These are phyloP conservation scores for Hyles vespertilio DNA, from an alignment of 1,140 invertebrate species.

Conservation along the genomic window DNA sequence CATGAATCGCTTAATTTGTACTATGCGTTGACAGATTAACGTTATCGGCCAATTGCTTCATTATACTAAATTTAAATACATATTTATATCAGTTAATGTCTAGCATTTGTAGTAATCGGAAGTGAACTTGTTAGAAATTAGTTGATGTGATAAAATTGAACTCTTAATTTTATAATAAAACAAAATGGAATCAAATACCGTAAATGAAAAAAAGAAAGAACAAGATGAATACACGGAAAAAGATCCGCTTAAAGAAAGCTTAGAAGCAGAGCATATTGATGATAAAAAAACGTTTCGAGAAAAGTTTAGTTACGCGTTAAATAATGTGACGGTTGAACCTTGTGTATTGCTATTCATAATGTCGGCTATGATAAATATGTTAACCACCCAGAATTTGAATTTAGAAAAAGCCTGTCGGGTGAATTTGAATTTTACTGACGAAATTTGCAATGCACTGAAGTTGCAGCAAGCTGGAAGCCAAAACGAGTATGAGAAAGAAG, in stretches of 20 bases:
- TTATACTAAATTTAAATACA: background rate
- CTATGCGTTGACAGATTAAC: too few relatives aligned
- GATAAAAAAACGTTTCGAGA: conserved; percentile 27
- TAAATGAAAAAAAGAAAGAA: conserved; percentile 8
- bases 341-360: conserved; percentile 44
- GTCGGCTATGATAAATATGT: conserved; percentile 33
- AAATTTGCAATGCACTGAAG: conserved; percentile 54
- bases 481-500: conserved; percentile 51
- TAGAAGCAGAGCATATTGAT: conserved; percentile 16
- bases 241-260: conserved; percentile 43
- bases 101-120: background rate
- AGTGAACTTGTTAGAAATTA: conserved; percentile 5
- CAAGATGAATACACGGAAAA: conserved; percentile 37
- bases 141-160: conserved; percentile 15
- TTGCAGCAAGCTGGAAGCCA: conserved; percentile 36
- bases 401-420: conserved; percentile 64
- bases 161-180: conserved; percentile 2
- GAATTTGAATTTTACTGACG: conserved; percentile 53
- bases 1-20: too few relatives aligned
- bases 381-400: conserved; percentile 51
- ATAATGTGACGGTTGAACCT: conserved; percentile 59
- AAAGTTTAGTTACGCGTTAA: conserved; percentile 24
- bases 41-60: background rate
- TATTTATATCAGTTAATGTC: background rate
- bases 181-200: conserved; percentile 11